Percentiles rank a stretch among this genome's conserved stretches.
Evolutionary conservation across 1,140 invertebrate genomes (phyloP).

Genomic region (Cherax quadricarinatus): DNA sequence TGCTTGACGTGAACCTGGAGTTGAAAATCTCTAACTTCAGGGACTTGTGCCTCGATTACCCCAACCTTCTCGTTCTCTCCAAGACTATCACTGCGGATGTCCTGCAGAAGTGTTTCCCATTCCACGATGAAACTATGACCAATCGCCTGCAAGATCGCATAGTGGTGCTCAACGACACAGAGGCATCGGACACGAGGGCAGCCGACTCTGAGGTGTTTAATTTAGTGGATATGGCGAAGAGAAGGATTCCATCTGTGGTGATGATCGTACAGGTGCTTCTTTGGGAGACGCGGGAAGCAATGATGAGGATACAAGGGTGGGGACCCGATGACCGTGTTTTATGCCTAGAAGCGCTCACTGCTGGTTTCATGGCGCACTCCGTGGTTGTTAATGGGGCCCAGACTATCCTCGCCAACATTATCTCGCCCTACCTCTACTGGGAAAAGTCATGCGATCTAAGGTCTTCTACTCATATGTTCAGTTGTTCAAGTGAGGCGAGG

Average conservation of each 20-base stretch:
- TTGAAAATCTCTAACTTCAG: too few species aligned
- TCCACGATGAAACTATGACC: background rate
- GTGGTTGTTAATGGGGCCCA: too few species aligned
- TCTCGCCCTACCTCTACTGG: too few species aligned
- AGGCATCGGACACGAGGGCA: background rate
- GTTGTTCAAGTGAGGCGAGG: too few species aligned
- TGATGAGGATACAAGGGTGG: background rate
- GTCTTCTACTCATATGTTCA: too few species aligned
- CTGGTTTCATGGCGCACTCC: too few species aligned
- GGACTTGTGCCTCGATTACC: background rate
- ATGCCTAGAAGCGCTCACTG: too few species aligned
- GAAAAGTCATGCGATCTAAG: too few species aligned
- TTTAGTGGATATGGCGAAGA: background rate
- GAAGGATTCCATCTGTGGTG: background rate
- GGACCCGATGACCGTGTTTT: background rate
- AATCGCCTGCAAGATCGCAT: background rate
- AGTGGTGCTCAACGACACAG: background rate
- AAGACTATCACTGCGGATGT: background rate
- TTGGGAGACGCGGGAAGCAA: background rate
- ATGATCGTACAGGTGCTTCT: background rate
- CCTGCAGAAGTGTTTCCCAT: background rate
- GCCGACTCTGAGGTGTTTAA: background rate
- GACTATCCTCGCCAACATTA: too few species aligned
- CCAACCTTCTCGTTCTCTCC: too few species aligned
- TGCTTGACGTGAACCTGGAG: background rate